Evolutionary conservation across 2,888 invertebrate species (phyloP), one percentile per base, ranked within the genome.

Genomic region (Hemithea aestivaria): DNA sequence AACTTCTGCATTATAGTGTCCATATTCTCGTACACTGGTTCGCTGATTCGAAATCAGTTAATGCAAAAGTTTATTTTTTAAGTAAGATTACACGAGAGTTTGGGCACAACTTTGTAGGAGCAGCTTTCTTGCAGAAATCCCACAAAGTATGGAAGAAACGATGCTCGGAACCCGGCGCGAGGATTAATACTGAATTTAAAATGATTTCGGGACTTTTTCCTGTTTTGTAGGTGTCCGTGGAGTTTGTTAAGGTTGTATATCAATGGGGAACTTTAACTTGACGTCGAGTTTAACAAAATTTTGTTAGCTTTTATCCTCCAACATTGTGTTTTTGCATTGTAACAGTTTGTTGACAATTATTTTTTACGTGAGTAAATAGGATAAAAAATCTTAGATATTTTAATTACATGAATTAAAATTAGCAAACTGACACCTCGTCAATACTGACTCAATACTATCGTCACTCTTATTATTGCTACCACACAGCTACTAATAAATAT

Each of bases 51-150:
- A 82, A 84, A 84, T 84, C 87, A 80, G 87, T 85, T 87, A 88
- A 88, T 87, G 88, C 71, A 87, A 85, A 88, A 88, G 88, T 88
- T 88, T 88, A 87, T 87, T 87, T 87, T 88, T 87, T 88, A 88
- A 88, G 88, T 87, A 81, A 87, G 88, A 87, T 88, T 88, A 87
- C 82, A 82, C 77, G 72, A 65, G 77, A 78, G 76, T 79, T 80
- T 54, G 71, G 72, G 72, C 74, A 68, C 70, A 83, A 87, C 71
- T 84, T 84, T 73, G 68, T 63, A 63, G 66, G 67, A 79, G 76
- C 77, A 71, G 80, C 78, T 80, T 84, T 83, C 80, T 80, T 76
- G 75, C 66, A 61, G 72, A 79, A 83, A 83, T 82, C 83, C 75
- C 73, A 68, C 76, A 69, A 80, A 79, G 79, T 81, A 81, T 77